Base-by-base conservation (phyloP, 2,888 invertebrate species). In the Machimus rusticus region DNA sequence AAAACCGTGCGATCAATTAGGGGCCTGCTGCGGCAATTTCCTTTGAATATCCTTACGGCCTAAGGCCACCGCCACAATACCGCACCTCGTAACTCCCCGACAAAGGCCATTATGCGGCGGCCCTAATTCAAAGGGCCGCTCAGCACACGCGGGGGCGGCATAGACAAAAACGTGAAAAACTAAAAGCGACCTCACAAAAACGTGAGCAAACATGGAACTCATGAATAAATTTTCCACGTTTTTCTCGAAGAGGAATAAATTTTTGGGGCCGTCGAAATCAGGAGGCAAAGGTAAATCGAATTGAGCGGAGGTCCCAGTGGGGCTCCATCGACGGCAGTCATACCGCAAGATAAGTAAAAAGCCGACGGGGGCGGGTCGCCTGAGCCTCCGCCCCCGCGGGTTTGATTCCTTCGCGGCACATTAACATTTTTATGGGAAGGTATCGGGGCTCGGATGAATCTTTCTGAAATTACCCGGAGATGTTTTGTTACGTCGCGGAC, bases 161-260 rank as follows among this genome's bases (percentile, higher is more conserved):
- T 66, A 66, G 66, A 66, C 12, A 66, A 66, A 66, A 66, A 66
- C 9, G 8, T 2, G 12, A 76, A 76, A 34, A 76, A 76, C 16
- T n/a, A 76, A 76, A 76, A 34, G 37, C 31, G 12, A 76, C n/a
- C 76, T 66, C 66, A 66, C 66, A 66, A 66, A 66, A 66, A 66
- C 76, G 34, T 37, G 76, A 76, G 37, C 76, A 76, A 76, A 76
- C 76, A 76, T n/a, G 76, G 76, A 76, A 76, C 76, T 37, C 76
- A 76, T 76, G 76, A 76, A 76, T 76, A 76, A 76, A 76, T 76
- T 76, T 76, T 76, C 34, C 76, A 76, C 37, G 76, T 76, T 76
- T 76, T 76, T 76, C 37, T 34, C 19, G 19, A 76, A 76, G 37
- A n/a, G 37, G 34, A 76, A 76, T 76, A 76, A 76, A 76, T 76